A percentile compares a stretch with the other conserved stretches of the same genome.
These are phyloP conservation scores for Paralichthys olivaceus DNA, from an alignment of 2,113 vertebrate species.

Conservation along the genomic window DNA sequence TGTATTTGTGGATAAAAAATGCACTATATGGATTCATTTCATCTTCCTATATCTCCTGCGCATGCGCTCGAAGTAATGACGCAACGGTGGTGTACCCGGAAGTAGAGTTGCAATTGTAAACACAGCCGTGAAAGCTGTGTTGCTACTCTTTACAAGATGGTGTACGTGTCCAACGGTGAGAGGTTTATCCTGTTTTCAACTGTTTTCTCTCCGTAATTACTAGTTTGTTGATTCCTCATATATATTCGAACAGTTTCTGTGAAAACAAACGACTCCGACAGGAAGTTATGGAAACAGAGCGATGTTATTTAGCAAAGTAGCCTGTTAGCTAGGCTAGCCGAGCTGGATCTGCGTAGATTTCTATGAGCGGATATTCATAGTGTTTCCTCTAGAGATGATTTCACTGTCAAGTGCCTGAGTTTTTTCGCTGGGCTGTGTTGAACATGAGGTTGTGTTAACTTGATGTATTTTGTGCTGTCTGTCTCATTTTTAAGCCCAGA, in stretches of 20 bases:
- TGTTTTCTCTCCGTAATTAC: rapidly evolving
- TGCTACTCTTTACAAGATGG: conserved; percentile 77
- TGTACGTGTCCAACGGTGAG: conserved; percentile 96
- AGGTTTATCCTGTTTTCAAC: conserved; percentile 10
- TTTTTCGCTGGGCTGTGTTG: too few species aligned
- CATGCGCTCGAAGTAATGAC: conserved; percentile 17
- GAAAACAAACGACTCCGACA: neutral
- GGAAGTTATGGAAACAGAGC: neutral
- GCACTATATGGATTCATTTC: too few species aligned
- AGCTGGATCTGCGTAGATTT: neutral
- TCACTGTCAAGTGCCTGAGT: neutral
- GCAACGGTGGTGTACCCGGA: conserved; percentile 41
- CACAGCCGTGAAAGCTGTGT: conserved; percentile 37
- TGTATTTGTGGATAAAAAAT: too few species aligned
- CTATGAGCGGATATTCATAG: neutral
- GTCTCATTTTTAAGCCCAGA: neutral
- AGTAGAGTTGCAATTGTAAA: conserved; percentile 52
- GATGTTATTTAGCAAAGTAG: conserved; percentile 2
- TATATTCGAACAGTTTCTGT: neutral
- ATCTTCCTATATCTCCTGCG: neutral
- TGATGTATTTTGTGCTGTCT: neutral
- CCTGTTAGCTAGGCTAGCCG: conserved; percentile 12
- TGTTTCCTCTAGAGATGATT: neutral
- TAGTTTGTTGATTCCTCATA: rapidly evolving
- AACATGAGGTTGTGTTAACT: neutral